These are phyloP conservation scores for Sylvilagus floridanus DNA, from an alignment of 2,797 vertebrate species.

Conservation along the genomic window DNA sequence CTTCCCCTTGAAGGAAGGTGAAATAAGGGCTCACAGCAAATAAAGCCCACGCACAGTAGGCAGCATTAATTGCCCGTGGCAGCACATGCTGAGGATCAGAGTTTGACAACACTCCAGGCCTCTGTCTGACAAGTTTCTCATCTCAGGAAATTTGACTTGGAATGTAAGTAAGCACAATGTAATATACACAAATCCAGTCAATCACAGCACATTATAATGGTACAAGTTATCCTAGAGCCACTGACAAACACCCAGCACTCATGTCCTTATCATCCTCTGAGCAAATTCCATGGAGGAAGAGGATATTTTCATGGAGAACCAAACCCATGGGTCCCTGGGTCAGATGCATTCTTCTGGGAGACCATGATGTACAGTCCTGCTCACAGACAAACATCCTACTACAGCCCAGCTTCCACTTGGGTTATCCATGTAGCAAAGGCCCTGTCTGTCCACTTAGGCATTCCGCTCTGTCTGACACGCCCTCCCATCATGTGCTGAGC, in stretches of 20 bases:
- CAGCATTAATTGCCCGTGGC: not conserved
- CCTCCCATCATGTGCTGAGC: not conserved
- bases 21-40: not conserved
- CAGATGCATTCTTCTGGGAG: not conserved
- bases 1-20: not conserved
- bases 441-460: not conserved
- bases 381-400: not conserved
- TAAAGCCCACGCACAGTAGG: accelerated
- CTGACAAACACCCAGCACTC: accelerated
- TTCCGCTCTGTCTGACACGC: not conserved
- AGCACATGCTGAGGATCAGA: not conserved
- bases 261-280: accelerated
- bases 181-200: not conserved
- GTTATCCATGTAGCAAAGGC: not conserved
- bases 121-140: not conserved
- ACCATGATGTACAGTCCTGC: accelerated
- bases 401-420: accelerated
- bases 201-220: not conserved
- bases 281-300: accelerated
- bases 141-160: not conserved
- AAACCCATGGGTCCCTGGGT: not conserved
- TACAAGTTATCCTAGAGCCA: no score
- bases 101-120: not conserved
- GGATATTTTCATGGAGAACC: not conserved
- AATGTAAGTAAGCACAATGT: no score